Evolutionary conservation across 2,888 invertebrate species (phyloP).

Genomic region (Julus scandinavius): DNA sequence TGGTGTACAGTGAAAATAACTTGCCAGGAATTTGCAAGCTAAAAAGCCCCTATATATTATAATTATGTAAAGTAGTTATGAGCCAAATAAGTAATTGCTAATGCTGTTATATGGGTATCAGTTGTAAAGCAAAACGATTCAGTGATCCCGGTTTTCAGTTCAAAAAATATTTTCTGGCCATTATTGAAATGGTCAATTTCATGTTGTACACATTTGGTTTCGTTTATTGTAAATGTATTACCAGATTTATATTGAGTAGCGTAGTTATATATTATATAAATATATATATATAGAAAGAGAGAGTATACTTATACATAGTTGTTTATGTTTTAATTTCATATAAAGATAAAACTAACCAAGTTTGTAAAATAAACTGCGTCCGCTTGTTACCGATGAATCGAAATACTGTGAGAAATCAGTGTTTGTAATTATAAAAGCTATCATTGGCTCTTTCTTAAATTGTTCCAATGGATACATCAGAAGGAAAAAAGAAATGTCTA

Average conservation of each 20-base stretch:
- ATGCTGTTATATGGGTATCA: conserved; percentile 47
- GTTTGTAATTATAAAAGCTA: conserved; percentile 46
- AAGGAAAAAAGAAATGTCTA: conserved; percentile 22
- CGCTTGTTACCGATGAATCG: background rate
- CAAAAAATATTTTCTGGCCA: conserved; percentile 47
- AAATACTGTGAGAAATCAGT: conserved; percentile 31
- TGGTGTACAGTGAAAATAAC: conserved; percentile 47
- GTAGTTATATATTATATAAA: conserved; percentile 48
- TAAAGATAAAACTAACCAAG: conserved; percentile 47
- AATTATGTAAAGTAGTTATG: conserved; percentile 46
- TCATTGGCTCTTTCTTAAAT: background rate
- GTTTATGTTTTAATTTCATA: conserved; percentile 42
- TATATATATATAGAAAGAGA: conserved; percentile 50
- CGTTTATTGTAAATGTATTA: conserved; percentile 42
- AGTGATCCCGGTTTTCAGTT: conserved; percentile 49
- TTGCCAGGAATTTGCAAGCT: conserved; percentile 5
- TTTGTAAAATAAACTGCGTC: conserved; percentile 47
- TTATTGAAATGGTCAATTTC: conserved; percentile 31
- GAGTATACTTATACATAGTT: conserved; percentile 49
- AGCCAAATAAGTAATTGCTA: conserved; percentile 38
- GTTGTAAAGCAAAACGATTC: conserved; percentile 12
- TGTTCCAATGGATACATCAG: conserved; percentile 33
- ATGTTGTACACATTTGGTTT: conserved; percentile 49
- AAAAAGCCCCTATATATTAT: conserved; percentile 15
- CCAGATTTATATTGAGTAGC: conserved; percentile 48